A percentile compares a stretch with the other conserved stretches of the same genome.
Conservation (phyloP, 2,113 vertebrate species). For the Hipposideros armiger region DNA sequence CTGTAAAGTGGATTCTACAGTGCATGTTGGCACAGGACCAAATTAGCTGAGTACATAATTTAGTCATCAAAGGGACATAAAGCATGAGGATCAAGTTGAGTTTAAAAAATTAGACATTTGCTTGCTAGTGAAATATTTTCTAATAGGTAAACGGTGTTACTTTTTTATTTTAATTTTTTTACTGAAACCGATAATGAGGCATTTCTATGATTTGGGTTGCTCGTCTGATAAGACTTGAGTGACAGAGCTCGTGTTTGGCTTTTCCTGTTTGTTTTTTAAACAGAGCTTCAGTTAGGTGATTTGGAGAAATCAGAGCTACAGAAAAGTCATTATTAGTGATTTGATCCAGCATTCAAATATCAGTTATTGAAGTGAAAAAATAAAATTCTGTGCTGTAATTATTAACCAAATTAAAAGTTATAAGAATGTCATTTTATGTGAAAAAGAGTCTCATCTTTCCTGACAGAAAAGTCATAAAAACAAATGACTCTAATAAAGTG, state of each 20-base stretch:
- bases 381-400: constrained; percentile 36
- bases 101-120: neutral
- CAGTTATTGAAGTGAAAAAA: neutral
- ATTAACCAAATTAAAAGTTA: constrained; percentile 44
- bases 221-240: constrained; percentile 21
- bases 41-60: neutral
- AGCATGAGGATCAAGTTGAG: neutral
- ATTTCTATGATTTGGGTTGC: neutral
- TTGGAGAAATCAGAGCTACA: constrained; percentile 30
- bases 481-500: constrained; percentile 17
- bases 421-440: constrained; percentile 28
- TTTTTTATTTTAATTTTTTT: neutral
- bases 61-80: neutral
- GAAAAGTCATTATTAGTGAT: neutral
- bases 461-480: constrained; percentile 46
- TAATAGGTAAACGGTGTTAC: neutral
- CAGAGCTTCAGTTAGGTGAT: neutral
- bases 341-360: constrained; percentile 48
- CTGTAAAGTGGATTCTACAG: neutral
- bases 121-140: neutral
- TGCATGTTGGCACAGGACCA: neutral
- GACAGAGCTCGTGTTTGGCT: neutral
- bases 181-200: neutral
- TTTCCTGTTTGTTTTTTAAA: constrained; percentile 14
- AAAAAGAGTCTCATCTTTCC: constrained; percentile 44